These are phyloP conservation scores for Zhuqinia jingwanae DNA, from an alignment of 2,888 invertebrate species.

Conservation along the genomic window DNA sequence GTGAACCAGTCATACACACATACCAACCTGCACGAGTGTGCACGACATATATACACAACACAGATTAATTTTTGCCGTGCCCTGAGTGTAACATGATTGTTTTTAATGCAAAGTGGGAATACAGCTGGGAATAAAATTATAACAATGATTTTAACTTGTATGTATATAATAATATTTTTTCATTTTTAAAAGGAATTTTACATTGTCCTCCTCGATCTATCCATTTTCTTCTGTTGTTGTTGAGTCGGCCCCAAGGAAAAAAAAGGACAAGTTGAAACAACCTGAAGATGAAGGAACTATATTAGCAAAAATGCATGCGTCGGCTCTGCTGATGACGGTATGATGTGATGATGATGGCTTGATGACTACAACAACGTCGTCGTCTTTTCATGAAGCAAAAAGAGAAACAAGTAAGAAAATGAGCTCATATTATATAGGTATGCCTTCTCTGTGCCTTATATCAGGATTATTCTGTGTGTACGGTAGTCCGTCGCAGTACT, in stretches of 20 bases:
- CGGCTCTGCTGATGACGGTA: background rate
- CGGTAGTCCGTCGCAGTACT: no score
- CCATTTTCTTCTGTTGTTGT: background rate
- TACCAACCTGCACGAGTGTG: background rate
- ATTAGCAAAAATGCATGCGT: background rate
- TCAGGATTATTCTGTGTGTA: background rate
- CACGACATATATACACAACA: background rate
- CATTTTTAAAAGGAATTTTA: no score
- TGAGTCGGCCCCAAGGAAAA: background rate
- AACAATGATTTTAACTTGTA: background rate
- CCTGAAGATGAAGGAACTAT: background rate
- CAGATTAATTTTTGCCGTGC: background rate
- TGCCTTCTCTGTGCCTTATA: conserved; percentile 1
- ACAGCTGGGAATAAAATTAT: no score
- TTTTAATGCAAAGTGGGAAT: background rate
- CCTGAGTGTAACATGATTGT: background rate
- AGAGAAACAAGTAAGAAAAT: conserved; percentile 16
- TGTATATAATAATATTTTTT: background rate
- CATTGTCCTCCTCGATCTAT: background rate
- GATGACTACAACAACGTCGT: conserved; percentile 9
- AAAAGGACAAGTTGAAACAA: conserved; percentile 16
- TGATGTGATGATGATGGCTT: conserved; percentile 24
- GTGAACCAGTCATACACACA: background rate
- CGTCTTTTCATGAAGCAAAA: conserved; percentile 10
- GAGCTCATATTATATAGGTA: conserved; percentile 23